Conservation (phyloP, 2,113 vertebrate species). For the Thalassarche chlororhynchos region DNA sequence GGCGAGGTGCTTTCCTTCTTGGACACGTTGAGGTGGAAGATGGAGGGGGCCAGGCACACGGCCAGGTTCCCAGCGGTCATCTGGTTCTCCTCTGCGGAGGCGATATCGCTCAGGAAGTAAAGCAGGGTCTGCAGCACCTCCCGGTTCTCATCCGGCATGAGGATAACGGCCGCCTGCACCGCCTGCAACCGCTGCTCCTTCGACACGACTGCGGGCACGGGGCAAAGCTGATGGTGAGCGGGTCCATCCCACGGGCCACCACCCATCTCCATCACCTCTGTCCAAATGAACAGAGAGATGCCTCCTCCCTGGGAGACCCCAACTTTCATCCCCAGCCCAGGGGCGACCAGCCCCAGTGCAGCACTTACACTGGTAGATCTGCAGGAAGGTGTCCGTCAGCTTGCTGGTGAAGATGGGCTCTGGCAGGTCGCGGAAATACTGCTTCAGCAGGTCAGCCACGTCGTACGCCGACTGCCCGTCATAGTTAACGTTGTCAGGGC, state of each 20-base stretch:
- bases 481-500: slow-evolving; percentile 82
- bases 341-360: not conserved
- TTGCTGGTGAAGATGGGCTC: slow-evolving; percentile 90
- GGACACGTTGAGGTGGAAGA: slow-evolving; percentile 87
- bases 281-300: not conserved
- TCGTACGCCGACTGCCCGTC: slow-evolving; percentile 86
- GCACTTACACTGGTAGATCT: slow-evolving; percentile 87
- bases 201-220: slow-evolving; percentile 73
- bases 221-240: not conserved
- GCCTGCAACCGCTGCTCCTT: slow-evolving; percentile 84
- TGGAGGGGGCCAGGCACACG: slow-evolving; percentile 86
- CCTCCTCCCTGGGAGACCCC: not conserved
- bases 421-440: slow-evolving; percentile 87
- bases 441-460: slow-evolving; percentile 87
- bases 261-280: fast-evolving
- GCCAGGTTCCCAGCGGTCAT: slow-evolving; percentile 88
- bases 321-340: not conserved
- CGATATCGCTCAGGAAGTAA: slow-evolving; percentile 88
- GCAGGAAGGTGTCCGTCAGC: slow-evolving; percentile 85
- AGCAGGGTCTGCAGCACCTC: slow-evolving; percentile 89
- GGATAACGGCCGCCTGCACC: slow-evolving; percentile 79
- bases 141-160: slow-evolving; percentile 87
- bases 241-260: fast-evolving
- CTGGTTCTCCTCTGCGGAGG: slow-evolving; percentile 85
- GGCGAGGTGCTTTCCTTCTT: slow-evolving; percentile 84